Base-by-base conservation (phyloP, 1,140 invertebrate genomes). In the Aplysia californica region DNA sequence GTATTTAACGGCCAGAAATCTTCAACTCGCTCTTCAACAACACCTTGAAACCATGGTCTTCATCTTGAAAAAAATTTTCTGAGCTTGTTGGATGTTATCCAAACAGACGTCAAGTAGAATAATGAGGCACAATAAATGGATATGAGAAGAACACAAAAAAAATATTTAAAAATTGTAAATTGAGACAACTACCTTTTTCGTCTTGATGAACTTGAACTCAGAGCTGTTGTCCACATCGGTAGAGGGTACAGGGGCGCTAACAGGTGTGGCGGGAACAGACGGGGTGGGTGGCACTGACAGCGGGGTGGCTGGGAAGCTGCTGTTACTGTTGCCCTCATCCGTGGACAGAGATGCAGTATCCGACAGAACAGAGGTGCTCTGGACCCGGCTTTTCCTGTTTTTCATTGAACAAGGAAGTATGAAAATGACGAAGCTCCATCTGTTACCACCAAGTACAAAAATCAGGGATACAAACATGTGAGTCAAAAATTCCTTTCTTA, bases 301-400 rank as follows among this genome's bases (percentile, higher is more conserved):
- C n/a, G 61, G 61, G 10, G n/a, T 31, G 31, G 31, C 23, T 5
- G 72, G 59, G 33, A 75, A 65, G 26, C 61, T 75, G 61, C 72
- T 66, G 31, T 75, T 75, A n/a, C 59, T 75, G 41, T 66, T 75
- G 29, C 72, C 61, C 39, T 75, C 72, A 44, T 75, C 72, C 66
- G 59, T 65, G 15, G 72, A 75, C 18, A 72, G n/a, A 4, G 70
- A 72, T 36, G 70, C 70, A 10, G 36, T 50, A 61, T 72, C 70
- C 20, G 70, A 64, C 0, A 61, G n/a, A 15, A 29, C 36, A 39
- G 70, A 39, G 35, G 56, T 41, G 31, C 70, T 75, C 29, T 75
- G 72, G 1, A 75, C 72, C 50, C 72, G 29, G 55, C 72, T 75
- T 66, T 41, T 75, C 31, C 72, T 75, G n/a, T n/a, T n/a, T n/a